These are phyloP conservation scores for Galago senegalensis DNA, from an alignment of 2,797 vertebrate genomes.

Conservation along the genomic window DNA sequence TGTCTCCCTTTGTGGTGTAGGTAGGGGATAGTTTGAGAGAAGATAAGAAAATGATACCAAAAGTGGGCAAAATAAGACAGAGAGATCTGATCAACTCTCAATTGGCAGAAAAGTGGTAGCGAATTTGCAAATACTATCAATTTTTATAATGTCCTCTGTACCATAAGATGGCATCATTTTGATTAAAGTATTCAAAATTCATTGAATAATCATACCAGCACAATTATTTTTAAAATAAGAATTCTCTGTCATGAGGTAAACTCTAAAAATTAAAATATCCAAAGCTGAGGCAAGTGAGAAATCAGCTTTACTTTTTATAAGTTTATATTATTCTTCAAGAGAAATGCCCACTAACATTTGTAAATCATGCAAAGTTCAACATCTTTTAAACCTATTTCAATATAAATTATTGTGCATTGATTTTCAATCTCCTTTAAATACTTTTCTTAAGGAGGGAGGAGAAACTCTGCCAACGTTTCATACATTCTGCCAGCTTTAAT, in stretches of 20 bases:
- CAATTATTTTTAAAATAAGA: constrained; percentile 35
- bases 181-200: constrained; percentile 12
- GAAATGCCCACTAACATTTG: not conserved
- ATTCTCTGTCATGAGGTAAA: not conserved
- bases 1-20: not conserved
- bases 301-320: not conserved
- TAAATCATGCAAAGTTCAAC: not conserved
- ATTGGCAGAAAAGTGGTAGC: not conserved
- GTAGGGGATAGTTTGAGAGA: not conserved
- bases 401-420: not conserved
- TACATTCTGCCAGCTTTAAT: not conserved
- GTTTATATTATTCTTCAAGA: not conserved
- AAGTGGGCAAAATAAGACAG: not conserved
- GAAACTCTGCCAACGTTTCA: not conserved
- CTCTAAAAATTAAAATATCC: not conserved
- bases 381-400: not conserved
- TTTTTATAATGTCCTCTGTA: not conserved
- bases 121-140: not conserved
- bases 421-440: not conserved
- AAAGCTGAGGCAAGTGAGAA: not conserved
- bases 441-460: not conserved
- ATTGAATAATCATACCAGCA: not conserved
- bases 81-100: not conserved
- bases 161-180: not conserved
- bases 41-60: not conserved